Percentiles rank a stretch among this genome's conserved stretches.
These are phyloP conservation scores for Heliconius cydno DNA, from an alignment of 2,888 invertebrate genomes.

Conservation along the genomic window DNA sequence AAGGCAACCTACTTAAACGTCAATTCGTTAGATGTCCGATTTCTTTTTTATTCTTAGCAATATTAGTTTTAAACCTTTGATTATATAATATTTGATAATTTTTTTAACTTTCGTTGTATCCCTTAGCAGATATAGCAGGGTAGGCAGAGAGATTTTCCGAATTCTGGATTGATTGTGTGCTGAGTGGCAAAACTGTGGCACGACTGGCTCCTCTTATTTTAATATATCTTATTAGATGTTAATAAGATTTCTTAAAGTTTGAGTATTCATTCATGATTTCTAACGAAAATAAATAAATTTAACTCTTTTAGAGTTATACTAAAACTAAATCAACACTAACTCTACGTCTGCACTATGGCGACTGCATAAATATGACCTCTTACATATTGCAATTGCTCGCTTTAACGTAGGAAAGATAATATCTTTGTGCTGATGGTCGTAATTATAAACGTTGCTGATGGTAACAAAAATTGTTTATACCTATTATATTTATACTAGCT, in stretches of 20 bases:
- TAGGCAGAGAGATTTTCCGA: too few relatives aligned
- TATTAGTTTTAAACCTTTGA: too few relatives aligned
- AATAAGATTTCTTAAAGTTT: too few relatives aligned
- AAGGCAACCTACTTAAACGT: constrained; percentile 8
- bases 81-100: too few relatives aligned
- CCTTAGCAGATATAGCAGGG: too few relatives aligned
- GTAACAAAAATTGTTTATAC: not conserved
- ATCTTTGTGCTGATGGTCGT: constrained; percentile 7
- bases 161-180: too few relatives aligned
- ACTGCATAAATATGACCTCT: constrained; percentile 36
- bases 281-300: too few relatives aligned
- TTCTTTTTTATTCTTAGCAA: not conserved
- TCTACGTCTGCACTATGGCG: constrained; percentile 26
- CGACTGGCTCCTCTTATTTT: too few relatives aligned
- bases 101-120: too few relatives aligned
- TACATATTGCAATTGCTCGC: constrained; percentile 47
- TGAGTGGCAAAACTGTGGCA: too few relatives aligned
- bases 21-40: not conserved
- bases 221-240: too few relatives aligned
- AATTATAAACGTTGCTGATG: not conserved
- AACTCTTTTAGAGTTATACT: constrained; percentile 4
- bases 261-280: too few relatives aligned
- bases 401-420: constrained; percentile 46
- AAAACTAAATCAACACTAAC: constrained; percentile 39
- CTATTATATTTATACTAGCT: not conserved